Conservation (phyloP, 2,113 vertebrate genomes). For the Myiozetetes cayanensis region DNA sequence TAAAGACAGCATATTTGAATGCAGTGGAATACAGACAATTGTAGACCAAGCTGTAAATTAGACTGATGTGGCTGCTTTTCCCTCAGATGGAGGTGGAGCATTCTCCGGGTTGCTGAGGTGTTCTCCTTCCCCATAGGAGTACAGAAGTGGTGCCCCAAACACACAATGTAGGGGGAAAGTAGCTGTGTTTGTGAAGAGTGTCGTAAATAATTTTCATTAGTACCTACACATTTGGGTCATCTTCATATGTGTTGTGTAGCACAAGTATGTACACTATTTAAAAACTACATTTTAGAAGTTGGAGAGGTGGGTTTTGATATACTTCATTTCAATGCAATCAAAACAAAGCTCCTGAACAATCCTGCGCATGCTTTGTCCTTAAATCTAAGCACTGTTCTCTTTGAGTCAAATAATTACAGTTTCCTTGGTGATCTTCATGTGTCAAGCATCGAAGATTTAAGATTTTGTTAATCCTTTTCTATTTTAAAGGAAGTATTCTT, state of each 20-base stretch:
- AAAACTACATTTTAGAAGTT: not conserved
- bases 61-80: not conserved
- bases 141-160: not conserved
- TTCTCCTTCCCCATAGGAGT: not conserved
- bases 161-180: not conserved
- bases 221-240: not conserved
- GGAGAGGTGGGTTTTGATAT: not conserved
- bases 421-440: conserved; percentile 59
- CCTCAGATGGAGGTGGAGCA: not conserved
- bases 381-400: not conserved
- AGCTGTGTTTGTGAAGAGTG: not conserved
- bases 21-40: not conserved
- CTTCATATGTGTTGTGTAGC: not conserved
- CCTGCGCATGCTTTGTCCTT: not conserved
- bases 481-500: conserved; percentile 20
- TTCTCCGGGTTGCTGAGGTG: not conserved
- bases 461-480: conserved; percentile 30
- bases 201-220: not conserved
- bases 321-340: not conserved
- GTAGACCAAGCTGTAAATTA: not conserved
- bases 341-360: not conserved
- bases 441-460: conserved; percentile 2
- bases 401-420: conserved; percentile 15
- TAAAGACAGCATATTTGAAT: not conserved
- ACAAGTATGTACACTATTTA: not conserved